These are phyloP conservation scores for Drosophila sproati DNA, from an alignment of 1,140 invertebrate species.

Conservation along the genomic window DNA sequence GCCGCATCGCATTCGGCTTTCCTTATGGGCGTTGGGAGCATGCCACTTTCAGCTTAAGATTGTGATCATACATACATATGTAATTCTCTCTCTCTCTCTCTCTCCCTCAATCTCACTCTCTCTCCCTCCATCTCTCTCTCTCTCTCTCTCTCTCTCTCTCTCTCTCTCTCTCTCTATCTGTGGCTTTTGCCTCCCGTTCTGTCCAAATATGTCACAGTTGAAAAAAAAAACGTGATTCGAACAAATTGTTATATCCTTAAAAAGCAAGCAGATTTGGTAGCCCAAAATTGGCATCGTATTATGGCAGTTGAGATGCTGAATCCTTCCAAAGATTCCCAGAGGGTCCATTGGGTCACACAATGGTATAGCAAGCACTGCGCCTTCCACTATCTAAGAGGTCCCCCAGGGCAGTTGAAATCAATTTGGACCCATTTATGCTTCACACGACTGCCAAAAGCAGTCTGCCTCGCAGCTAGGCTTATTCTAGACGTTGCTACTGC, in stretches of 20 bases:
- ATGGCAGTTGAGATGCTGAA: constrained; percentile 35
- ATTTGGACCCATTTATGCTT: constrained; percentile 65
- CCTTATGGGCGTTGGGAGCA: constrained; percentile 52
- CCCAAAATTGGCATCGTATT: constrained; percentile 40
- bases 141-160: not conserved
- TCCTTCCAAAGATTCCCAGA: constrained; percentile 47
- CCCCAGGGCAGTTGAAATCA: constrained; percentile 63
- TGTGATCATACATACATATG: constrained; percentile 8
- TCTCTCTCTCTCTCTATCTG: not conserved
- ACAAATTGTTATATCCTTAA: constrained; percentile 73
- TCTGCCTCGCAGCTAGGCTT: constrained; percentile 1
- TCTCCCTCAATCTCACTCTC: not conserved
- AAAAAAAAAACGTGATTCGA: constrained; percentile 66
- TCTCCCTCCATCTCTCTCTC: not conserved
- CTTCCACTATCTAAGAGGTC: constrained; percentile 29
- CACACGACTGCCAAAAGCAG: constrained; percentile 59
- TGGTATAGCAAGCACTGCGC: not conserved
- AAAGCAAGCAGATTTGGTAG: constrained; percentile 39
- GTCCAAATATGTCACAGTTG: constrained; percentile 58
- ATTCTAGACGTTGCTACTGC: constrained; percentile 2
- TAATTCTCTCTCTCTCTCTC: not conserved
- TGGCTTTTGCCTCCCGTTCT: constrained; percentile 20
- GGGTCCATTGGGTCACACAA: constrained; percentile 57
- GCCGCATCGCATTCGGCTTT: constrained; percentile 48
- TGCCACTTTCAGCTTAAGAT: constrained; percentile 11